Base-by-base conservation (phyloP, 2,113 vertebrate genomes). In the Eptesicus fuscus region DNA sequence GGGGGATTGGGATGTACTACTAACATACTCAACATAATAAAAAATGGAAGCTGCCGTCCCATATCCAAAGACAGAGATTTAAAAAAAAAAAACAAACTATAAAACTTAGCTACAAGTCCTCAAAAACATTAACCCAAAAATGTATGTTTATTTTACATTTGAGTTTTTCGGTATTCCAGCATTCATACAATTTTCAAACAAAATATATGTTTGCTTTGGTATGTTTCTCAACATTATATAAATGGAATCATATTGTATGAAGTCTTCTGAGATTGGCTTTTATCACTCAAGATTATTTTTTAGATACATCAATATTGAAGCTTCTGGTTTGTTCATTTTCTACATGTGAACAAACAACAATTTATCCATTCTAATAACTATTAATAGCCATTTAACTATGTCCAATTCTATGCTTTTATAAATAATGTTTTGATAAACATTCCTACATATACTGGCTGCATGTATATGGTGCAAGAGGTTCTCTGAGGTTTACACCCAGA, bases 31-130 rank as follows among this genome's bases (percentile, higher is more conserved):
- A 35, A 88, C 78, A 82, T 80, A 85, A 91, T 89, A 63, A 85
- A 67, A 93, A 93, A 83, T 91, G 49, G 95, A 93, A 90, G 80
- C 47, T 84, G 84, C 87, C 59, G 90, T 83, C 32, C 59, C 37
- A 70, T 53, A 92, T 35, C 14, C 59, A 84, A 22, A 76, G 35
- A 95, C 74, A 90, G 56, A 63, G 59, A 61, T 61, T 22, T 11
- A 61, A 28, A 61, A 10, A 9, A 59, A 28, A 59, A 22, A 28
- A 23, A 37, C 74, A 83, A 63, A 40, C 49, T 69, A 77, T 61
- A 44, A 83, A 91, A 88, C 35, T 71, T 49, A 91, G n/a, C 71
- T 95, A 84, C 4, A 74, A 73, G 32, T 77, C 11, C 40, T 84
- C 4, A 76, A 77, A 35, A 16, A 16, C n/a, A 42, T 40, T 25